Evolutionary conservation across 1,140 invertebrate genomes (phyloP), one percentile per base, ranked within the genome.

Genomic region (Hirudo medicinalis): DNA sequence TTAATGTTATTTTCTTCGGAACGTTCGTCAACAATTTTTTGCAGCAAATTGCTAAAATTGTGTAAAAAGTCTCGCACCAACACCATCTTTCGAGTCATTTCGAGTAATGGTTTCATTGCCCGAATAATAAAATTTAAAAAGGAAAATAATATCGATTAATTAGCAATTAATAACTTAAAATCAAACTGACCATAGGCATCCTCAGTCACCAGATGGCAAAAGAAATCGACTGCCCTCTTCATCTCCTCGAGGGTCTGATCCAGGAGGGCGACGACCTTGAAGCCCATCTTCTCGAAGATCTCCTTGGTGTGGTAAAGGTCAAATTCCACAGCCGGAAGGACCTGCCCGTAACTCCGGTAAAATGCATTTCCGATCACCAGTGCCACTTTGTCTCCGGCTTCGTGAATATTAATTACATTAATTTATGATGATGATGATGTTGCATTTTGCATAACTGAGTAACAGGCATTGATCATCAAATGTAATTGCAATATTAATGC

Each of bases 191-290:
- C 71, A 67, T 72, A 72, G 6, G 43, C 60, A n/a, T 67, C 66
- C 22, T 57, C 20, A n/a, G 63, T 53, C 22, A 72, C 43, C 43
- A 72, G 36, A 2, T 67, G n/a, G 54, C 71, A 72, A n/a, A 72
- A 72, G 29, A 40, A 57, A 6, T 40, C 63, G 22, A 72, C 49
- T 4, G 71, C 71, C 36, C 60, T 67, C 9, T 36, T 43, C 71
- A 72, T 72, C 49, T 72, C 71, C 15, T 17, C 32, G 20, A 72
- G 57, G 17, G 63, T 67, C 17, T 67, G 71, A 57, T 72, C 60
- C 15, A 72, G 36, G 57, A 72, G 67, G 15, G 71, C 66, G 20
- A 72, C 49, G 63, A 72, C 71, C 66, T 72, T 72, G 60, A 72
- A 72, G 11, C 60, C 5, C 67, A 72, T 67, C 53, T 72, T 49